A percentile compares a stretch with the other conserved stretches of the same genome.
phyloP scores from a whole-genome alignment of 2,113 vertebrate species.

The Egretta garzetta region DNA sequence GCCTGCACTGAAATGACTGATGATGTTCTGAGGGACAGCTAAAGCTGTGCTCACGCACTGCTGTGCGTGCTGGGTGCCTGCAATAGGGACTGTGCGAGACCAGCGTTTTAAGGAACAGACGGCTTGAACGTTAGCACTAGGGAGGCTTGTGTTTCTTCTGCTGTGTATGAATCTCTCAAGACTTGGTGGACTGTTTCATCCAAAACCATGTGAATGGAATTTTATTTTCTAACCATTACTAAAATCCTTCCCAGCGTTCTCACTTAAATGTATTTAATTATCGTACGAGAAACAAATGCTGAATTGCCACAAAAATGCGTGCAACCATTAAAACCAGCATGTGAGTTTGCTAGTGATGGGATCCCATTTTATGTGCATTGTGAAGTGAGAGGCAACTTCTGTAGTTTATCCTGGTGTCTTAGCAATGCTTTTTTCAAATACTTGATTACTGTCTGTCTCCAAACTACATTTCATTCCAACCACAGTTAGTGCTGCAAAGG shows the following conservation, averaged over 20 bases:
- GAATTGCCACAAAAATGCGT: background rate
- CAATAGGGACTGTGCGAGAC: background rate
- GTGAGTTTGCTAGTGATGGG: background rate
- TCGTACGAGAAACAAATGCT: background rate
- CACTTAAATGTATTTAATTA: background rate
- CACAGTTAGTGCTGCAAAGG: background rate
- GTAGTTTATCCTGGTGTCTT: background rate
- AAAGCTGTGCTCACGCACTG: fast-evolving
- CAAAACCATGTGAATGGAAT: background rate
- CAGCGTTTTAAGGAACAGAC: fast-evolving
- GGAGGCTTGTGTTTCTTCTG: background rate
- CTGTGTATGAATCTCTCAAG: background rate
- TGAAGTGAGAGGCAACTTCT: background rate
- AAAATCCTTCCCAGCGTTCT: background rate
- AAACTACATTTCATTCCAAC: background rate
- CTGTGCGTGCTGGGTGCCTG: background rate
- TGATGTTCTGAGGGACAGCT: background rate
- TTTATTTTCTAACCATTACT: background rate
- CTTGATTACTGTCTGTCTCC: background rate
- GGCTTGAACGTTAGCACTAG: fast-evolving
- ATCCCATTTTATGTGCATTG: background rate
- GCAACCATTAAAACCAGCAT: background rate
- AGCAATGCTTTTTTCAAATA: background rate
- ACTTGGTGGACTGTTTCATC: background rate
- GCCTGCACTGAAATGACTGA: background rate